Base-by-base conservation (phyloP, 2,113 vertebrate genomes). In the Columbina picui region DNA sequence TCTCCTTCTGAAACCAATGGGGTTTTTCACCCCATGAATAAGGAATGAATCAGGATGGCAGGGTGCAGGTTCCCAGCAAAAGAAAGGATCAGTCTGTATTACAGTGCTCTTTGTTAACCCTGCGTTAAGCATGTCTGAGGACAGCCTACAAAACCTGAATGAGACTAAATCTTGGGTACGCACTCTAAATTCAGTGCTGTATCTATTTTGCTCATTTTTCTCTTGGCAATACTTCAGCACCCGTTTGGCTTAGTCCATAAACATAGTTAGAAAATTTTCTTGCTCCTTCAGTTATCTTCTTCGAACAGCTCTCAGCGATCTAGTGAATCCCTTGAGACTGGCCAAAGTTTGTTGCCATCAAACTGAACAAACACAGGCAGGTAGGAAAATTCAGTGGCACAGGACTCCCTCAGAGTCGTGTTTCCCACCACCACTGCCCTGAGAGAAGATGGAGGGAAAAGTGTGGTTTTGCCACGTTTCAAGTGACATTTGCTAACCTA, bases 41-140 rank as follows among this genome's bases (percentile, higher is more conserved):
- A 87, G 77, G 79, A 86, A 75, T 89, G 73, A 94, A 93, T 93
- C 78, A 75, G 60, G 70, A 64, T 89, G 73, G 83, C 83, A 89
- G 64, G 43, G 56, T 90, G 75, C 68, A 91, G 80, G 69, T 61
- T 64, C 17, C 25, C 61, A 68, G 43, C 4, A 2, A 84, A 53
- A 92, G 49, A 94, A 96, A 78, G 77, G 63, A 59, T 70, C 9
- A 1, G 30, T 92, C 68, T 84, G 77, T 87, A 32, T 71, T 82
- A 76, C 12, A 1, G 61, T 79, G 65, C 41, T 94, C 61, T 90
- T 92, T 90, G 86, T 94, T 95, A 94, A 87, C 73, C 39, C 65
- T 63, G 1, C 1, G 0, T 76, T 93, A 53, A 36, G 14, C 13
- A 16, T 86, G 94, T 96, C 39, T 50, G 85, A 86, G 60, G 43